Evolutionary conservation across 2,113 vertebrate species (phyloP), one percentile per base, ranked within the genome.

Genomic region (Nycticryphes semicollaris): DNA sequence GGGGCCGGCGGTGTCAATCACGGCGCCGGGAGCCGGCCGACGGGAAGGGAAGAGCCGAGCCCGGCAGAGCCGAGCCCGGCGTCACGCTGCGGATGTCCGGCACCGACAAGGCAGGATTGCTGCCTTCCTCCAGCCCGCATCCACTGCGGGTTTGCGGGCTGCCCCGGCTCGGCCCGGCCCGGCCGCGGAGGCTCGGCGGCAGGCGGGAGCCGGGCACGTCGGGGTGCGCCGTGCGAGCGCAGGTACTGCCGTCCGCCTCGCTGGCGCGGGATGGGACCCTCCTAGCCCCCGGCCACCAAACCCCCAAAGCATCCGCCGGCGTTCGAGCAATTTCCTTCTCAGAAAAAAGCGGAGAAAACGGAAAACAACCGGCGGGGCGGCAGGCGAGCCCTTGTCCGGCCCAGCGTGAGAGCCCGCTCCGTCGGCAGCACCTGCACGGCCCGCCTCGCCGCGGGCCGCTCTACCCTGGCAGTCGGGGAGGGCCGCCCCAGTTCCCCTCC

Each of bases 1-100:
- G 94, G 69, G 94, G 72, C 83, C 92, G 87, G 64, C 59, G 67
- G 94, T 97, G 98, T 97, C 98, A 98, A 98, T 98, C 98, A 98
- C 75, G 80, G 91, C 18, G 18, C 91, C 86, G 45, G 91, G 92
- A 93, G 81, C 94, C 88, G 93, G 90, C 95, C 97, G 98, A 94
- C 77, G 96, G 98, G 98, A 97, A 90, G 83, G 96, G 97, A 86
- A 67, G 64, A 87, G 83, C 94, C 47, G 69, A 60, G 78, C 39
- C 39, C 43, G 24, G 82, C 75, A 54, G 85, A 92, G 89, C 57
- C 39, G 76, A 94, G 97, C 97, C 97, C 56, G 96, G 97, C 96
- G 96, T 98, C 98, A 98, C 39, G 57, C 78, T 96, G 83, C 95
- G 94, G 95, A 97, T 98, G 98, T 98, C 97, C 94, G 97, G 96